phyloP scores from a whole-genome alignment of 23 tunicate species.

The Pegea sp. region DNA sequence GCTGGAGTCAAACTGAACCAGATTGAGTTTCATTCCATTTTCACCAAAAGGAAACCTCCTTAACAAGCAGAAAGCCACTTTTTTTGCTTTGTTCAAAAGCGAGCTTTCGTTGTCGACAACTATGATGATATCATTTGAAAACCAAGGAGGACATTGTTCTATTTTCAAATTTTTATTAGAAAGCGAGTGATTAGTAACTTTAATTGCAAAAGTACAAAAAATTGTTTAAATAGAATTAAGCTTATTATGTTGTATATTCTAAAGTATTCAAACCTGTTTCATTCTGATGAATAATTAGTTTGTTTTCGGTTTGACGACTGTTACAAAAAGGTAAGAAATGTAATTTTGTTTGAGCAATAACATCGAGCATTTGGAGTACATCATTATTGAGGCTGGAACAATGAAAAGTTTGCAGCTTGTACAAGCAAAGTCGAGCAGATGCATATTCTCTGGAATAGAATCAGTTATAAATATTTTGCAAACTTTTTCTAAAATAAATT shows the following conservation, averaged over 20 bases:
- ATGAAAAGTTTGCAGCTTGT: background rate
- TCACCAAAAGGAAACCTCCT: background rate
- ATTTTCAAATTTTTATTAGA: too few relatives aligned
- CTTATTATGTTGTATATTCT: too few relatives aligned
- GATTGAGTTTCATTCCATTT: background rate
- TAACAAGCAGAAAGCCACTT: background rate
- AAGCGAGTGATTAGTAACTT: too few relatives aligned
- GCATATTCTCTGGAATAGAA: background rate
- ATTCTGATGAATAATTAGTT: background rate
- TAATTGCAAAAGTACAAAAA: too few relatives aligned
- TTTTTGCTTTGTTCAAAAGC: background rate
- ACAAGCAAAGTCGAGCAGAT: background rate
- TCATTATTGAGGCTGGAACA: background rate
- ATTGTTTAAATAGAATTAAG: too few relatives aligned
- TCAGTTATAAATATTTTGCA: too few relatives aligned
- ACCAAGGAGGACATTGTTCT: slow-evolving; percentile 1
- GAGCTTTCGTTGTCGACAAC: background rate
- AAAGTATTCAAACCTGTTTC: background rate
- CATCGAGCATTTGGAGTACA: background rate
- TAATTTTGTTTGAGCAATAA: background rate
- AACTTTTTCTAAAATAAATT: too few relatives aligned
- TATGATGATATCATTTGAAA: background rate
- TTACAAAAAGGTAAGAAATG: background rate
- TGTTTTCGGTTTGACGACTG: background rate
- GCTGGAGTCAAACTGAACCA: background rate